Conservation (phyloP, 2,888 invertebrate species). For the Tethea ocularis region DNA sequence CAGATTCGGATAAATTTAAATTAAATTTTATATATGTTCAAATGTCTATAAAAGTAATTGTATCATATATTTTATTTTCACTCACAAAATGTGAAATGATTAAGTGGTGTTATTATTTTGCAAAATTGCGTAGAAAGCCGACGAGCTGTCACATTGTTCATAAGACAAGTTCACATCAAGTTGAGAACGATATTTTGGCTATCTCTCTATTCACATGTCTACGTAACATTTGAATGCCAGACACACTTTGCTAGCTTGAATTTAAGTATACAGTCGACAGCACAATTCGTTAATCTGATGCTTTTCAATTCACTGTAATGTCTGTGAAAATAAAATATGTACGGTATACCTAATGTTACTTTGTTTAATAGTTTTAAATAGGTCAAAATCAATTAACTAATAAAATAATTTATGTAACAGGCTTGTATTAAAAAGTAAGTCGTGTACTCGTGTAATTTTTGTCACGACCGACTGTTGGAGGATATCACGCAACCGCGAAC, state of each 20-base stretch:
- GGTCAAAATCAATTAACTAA: not conserved
- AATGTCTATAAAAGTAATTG: not conserved
- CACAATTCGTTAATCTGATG: not conserved
- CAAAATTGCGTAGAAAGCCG: slow-evolving; percentile 34
- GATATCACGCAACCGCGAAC: slow-evolving; percentile 17
- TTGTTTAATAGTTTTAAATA: not conserved
- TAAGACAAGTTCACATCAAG: slow-evolving; percentile 53
- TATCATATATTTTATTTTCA: not conserved
- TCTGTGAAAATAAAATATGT: not conserved
- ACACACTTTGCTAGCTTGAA: slow-evolving; percentile 18
- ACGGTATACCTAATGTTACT: not conserved
- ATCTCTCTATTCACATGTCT: slow-evolving; percentile 59
- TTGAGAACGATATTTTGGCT: slow-evolving; percentile 50
- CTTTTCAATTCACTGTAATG: not conserved
- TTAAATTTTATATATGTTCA: too few relatives aligned
- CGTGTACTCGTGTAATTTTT: slow-evolving; percentile 16
- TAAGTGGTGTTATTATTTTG: slow-evolving; percentile 27
- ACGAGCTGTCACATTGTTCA: slow-evolving; percentile 56
- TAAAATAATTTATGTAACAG: not conserved
- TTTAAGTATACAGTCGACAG: slow-evolving; percentile 15
- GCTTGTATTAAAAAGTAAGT: slow-evolving; percentile 6
- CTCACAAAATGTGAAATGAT: not conserved
- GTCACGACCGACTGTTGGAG: slow-evolving; percentile 8
- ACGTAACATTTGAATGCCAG: slow-evolving; percentile 49
- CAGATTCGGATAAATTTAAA: too few relatives aligned